These are phyloP conservation scores for Antheraea mylitta DNA, from an alignment of 1,140 invertebrate genomes.

Conservation along the genomic window DNA sequence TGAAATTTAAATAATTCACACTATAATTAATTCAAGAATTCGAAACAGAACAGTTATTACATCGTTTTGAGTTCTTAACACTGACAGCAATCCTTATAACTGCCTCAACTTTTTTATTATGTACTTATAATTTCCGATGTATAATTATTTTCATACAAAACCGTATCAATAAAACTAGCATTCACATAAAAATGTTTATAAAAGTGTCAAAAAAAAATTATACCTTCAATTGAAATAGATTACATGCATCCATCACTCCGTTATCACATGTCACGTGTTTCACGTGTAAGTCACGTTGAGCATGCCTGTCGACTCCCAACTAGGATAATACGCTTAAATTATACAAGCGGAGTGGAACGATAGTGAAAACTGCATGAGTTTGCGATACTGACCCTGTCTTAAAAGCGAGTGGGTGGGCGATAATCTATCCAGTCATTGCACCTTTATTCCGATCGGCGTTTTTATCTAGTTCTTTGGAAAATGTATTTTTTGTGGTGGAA, in stretches of 20 bases:
- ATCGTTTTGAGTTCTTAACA: too few species aligned
- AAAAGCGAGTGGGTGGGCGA: conserved; percentile 1
- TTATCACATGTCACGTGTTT: background rate
- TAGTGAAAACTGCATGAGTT: conserved; percentile 17
- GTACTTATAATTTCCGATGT: too few species aligned
- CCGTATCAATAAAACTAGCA: too few species aligned
- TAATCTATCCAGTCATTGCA: conserved; percentile 10
- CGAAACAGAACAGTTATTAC: too few species aligned
- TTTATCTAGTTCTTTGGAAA: conserved; percentile 8
- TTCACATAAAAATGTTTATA: too few species aligned
- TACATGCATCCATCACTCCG: background rate
- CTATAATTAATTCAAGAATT: too few species aligned
- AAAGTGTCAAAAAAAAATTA: background rate
- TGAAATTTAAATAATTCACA: too few species aligned
- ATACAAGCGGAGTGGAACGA: conserved; percentile 10
- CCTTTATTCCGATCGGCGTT: conserved; percentile 9
- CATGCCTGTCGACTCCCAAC: background rate
- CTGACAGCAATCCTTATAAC: too few species aligned
- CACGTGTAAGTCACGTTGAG: background rate
- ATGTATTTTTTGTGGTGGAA: background rate
- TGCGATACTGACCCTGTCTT: conserved; percentile 10
- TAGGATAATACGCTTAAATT: conserved; percentile 8
- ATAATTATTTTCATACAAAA: too few species aligned
- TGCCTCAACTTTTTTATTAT: too few species aligned
- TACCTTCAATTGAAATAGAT: background rate